Evolutionary conservation across 2,113 vertebrate species (phyloP).

Genomic region (Marcusenius ussheri): DNA sequence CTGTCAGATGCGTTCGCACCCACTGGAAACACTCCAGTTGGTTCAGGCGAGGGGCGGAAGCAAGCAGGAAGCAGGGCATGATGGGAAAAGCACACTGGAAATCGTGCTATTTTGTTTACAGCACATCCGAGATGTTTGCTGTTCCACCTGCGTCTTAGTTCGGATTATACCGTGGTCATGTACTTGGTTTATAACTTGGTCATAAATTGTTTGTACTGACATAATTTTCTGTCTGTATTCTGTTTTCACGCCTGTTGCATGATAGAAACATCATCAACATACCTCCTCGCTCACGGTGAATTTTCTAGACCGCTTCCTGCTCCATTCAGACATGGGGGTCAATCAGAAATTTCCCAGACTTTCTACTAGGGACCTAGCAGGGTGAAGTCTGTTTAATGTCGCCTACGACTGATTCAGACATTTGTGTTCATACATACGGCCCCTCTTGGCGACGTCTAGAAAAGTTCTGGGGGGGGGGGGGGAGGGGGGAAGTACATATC

Average conservation of each 20-base stretch:
- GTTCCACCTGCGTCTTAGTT: neutral
- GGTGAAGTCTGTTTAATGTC: neutral
- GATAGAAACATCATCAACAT: neutral
- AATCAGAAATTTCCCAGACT: neutral
- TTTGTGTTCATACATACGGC: neutral
- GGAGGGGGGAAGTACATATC: no score
- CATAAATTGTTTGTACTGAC: neutral
- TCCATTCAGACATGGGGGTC: neutral
- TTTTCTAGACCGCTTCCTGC: neutral
- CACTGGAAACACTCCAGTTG: neutral
- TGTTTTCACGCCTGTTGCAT: neutral
- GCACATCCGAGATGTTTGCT: neutral
- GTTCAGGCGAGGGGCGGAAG: neutral
- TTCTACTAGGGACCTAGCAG: neutral
- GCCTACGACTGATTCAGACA: neutral
- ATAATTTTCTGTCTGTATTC: neutral
- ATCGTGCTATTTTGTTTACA: neutral
- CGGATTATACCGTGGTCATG: neutral
- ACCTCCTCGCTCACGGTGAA: neutral
- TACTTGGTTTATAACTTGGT: neutral
- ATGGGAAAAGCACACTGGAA: neutral
- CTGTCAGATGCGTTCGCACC: neutral
- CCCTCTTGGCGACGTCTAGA: no score
- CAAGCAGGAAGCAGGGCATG: neutral
- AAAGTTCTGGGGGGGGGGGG: no score